phyloP scores from a whole-genome alignment of 1,140 invertebrate species.

The Mesaphorura yosii region DNA sequence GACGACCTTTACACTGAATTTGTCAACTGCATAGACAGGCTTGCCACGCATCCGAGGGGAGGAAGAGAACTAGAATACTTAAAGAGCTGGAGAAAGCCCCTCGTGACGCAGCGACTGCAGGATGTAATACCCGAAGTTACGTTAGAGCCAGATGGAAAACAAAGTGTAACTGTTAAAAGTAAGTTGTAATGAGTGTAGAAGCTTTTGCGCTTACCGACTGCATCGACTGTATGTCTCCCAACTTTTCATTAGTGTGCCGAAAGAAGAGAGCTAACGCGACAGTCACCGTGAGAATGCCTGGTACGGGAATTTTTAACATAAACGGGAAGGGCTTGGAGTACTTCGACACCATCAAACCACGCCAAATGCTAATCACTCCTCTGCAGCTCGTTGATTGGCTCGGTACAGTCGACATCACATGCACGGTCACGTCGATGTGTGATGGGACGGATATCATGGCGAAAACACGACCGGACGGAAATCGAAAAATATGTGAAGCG shows the following conservation, averaged over 20 bases:
- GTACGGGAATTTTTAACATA: constrained; percentile 67
- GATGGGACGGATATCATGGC: no score
- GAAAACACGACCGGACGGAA: no score
- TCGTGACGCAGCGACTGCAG: constrained; percentile 43
- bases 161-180: constrained; percentile 27
- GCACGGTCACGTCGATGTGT: no score
- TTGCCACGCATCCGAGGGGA: constrained; percentile 56
- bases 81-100: constrained; percentile 49
- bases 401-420: constrained; percentile 69
- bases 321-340: constrained; percentile 49
- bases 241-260: constrained; percentile 47
- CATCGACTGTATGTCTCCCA: constrained; percentile 6
- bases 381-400: constrained; percentile 64
- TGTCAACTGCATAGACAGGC: constrained; percentile 53
- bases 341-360: constrained; percentile 13
- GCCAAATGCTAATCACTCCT: constrained; percentile 57
- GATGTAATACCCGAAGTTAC: constrained; percentile 35
- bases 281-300: constrained; percentile 57
- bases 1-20: constrained; percentile 63
- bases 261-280: constrained; percentile 56
- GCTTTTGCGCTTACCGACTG: neutral
- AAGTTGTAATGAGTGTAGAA: constrained; percentile 8
- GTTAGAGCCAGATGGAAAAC: constrained; percentile 21
- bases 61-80: constrained; percentile 50
- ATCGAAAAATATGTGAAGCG: constrained; percentile 55